Conservation (phyloP, 2,888 invertebrate genomes). For the Buathra laborator region DNA sequence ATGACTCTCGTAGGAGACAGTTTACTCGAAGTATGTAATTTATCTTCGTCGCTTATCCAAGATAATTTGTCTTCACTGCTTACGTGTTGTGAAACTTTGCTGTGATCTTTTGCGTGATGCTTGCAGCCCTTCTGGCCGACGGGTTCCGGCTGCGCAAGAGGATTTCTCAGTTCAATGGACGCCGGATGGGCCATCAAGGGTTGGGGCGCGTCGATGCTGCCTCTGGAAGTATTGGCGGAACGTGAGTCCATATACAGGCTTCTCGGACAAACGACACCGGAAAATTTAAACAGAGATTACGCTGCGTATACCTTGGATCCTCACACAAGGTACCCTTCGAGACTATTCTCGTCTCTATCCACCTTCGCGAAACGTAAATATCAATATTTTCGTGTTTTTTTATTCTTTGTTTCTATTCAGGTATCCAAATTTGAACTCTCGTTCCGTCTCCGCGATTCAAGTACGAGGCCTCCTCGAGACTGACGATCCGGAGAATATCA, state of each 20-base stretch:
- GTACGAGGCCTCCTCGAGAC: slow-evolving; percentile 91
- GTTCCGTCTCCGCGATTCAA: slow-evolving; percentile 92
- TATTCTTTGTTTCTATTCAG: slow-evolving; percentile 69
- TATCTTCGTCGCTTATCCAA: neutral
- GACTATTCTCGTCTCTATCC: neutral
- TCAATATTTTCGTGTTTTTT: too few species aligned
- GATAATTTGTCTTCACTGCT: neutral
- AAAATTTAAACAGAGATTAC: slow-evolving; percentile 96
- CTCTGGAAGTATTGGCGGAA: slow-evolving; percentile 96
- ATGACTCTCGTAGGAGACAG: slow-evolving; percentile 98
- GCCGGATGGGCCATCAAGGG: slow-evolving; percentile 97
- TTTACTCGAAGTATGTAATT: slow-evolving; percentile 91
- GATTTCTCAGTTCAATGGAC: slow-evolving; percentile 98
- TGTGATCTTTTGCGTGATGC: slow-evolving; percentile 23
- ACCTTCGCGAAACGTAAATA: neutral
- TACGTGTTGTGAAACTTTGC: neutral
- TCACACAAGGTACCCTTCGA: slow-evolving; percentile 87
- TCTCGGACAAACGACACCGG: slow-evolving; percentile 96
- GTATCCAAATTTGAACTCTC: slow-evolving; percentile 91
- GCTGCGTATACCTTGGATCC: slow-evolving; percentile 95
- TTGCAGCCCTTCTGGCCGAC: slow-evolving; percentile 98
- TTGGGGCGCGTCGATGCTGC: slow-evolving; percentile 91
- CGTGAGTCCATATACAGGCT: slow-evolving; percentile 97
- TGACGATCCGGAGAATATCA: slow-evolving; percentile 89
- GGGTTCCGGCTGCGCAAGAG: slow-evolving; percentile 98